Conservation (phyloP, 2,113 vertebrate genomes). For the Hemicordylus capensis region DNA sequence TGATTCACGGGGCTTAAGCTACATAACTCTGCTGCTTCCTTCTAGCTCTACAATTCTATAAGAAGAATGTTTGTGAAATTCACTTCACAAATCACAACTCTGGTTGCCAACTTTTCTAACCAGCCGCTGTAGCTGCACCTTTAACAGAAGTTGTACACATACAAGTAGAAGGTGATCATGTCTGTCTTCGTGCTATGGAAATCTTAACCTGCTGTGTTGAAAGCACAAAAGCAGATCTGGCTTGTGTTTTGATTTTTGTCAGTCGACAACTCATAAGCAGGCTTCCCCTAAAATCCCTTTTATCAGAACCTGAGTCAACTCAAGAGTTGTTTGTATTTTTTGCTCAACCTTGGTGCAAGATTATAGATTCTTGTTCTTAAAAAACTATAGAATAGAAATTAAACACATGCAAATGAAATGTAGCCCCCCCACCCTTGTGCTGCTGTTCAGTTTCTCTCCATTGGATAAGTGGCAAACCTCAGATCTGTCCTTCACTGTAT, state of each 20-base stretch:
- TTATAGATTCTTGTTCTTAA: background rate
- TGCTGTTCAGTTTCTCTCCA: background rate
- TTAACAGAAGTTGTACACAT: background rate
- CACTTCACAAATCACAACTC: background rate
- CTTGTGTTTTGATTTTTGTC: background rate
- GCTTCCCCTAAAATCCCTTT: background rate
- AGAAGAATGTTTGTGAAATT: background rate
- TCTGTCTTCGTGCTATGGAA: background rate
- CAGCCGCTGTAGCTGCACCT: background rate
- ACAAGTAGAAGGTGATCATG: background rate
- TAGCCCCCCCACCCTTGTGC: background rate
- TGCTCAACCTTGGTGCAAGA: background rate
- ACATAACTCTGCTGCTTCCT: background rate
- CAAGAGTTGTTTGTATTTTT: background rate
- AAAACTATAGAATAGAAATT: background rate
- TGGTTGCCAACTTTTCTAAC: background rate
- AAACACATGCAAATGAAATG: background rate
- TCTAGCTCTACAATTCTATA: background rate
- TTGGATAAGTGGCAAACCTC: background rate
- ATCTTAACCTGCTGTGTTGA: background rate
- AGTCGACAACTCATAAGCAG: background rate
- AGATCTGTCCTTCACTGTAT: constrained; percentile 16
- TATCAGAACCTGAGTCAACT: background rate
- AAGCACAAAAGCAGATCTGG: background rate
- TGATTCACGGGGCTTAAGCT: no score